Percentiles rank a stretch among this genome's conserved stretches.
phyloP scores from a whole-genome alignment of 2,888 invertebrate genomes.

The Panzeria rudis region DNA sequence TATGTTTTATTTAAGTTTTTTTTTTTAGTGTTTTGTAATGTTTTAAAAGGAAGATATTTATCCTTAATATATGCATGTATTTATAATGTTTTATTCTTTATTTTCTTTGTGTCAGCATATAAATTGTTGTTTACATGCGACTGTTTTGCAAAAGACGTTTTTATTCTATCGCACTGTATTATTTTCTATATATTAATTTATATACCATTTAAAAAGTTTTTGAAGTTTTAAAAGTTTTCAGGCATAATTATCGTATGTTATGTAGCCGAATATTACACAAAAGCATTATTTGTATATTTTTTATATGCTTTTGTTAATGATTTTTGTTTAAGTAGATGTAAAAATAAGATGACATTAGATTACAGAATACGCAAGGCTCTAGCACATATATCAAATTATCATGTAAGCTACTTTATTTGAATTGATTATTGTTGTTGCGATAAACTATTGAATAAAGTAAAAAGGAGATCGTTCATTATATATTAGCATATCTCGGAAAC shows the following conservation, averaged over 20 bases:
- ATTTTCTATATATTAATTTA: not conserved
- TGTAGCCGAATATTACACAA: not conserved
- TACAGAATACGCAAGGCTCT: no score
- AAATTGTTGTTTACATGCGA: conserved; percentile 8
- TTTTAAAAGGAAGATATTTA: not conserved
- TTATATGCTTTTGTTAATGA: no score
- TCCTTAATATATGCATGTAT: conserved; percentile 22
- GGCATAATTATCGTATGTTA: not conserved
- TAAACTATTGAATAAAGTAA: no score
- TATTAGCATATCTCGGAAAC: no score
- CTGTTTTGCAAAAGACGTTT: not conserved
- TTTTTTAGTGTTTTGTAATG: conserved; percentile 3
- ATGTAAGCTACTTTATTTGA: no score
- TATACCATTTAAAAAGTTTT: not conserved
- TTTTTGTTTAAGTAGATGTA: no score
- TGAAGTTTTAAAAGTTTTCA: not conserved
- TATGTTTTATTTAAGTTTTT: not conserved
- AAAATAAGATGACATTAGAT: no score
- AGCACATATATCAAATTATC: no score
- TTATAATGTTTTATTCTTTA: not conserved
- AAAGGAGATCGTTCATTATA: no score
- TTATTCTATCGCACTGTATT: not conserved
- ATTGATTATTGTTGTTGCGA: no score
- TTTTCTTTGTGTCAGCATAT: not conserved
- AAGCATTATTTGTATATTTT: no score